Evolutionary conservation across 2,888 invertebrate genomes (phyloP), one percentile per base, ranked within the genome.

Genomic region (Muschampia plurimacula): DNA sequence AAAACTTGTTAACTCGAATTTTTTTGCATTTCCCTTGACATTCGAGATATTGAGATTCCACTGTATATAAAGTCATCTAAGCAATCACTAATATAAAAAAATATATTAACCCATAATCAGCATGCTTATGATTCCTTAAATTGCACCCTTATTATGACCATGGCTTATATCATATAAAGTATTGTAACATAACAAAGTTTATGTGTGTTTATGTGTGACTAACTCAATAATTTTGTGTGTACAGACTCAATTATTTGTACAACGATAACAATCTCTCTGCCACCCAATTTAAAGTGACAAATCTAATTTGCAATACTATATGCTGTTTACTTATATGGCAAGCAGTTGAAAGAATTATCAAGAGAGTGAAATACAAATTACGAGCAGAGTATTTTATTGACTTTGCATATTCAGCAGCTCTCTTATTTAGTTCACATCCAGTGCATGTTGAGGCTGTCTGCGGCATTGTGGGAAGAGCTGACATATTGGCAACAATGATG

Each of bases 371-470:
- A 52, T 66, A 65, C 59, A 66, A 67, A 28, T 49, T 69, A 74
- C 67, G 52, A 70, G 72, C 78, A 74, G 36, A 80, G 78, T 74
- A 78, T 76, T 75, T 77, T 76, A 73, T 73, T 64, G 92, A 95
- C 76, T 84, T 94, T 73, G 95, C 96, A 57, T 96, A 96, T 80
- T 90, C 97, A 71, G 95, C 97, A 55, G 94, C 97, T 15, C 80
- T 97, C 3, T 85, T 99, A 39, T 99, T 99, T 93, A 96, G 98
- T 13, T 96, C 97, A 15, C 99, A 99, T 95, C 99, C 99, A 0
- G 93, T 99, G 66, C 99, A 99, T 89, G 96, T 97, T 0, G 99
- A 99, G 95, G 97, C 98, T 74, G 98, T 99, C 2, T 96, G 97
- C 73, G 98, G 98, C 28, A 95, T 99, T 72, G 99, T 99, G 12